Evolutionary conservation across 2,888 invertebrate species (phyloP), one percentile per base, ranked within the genome.

Genomic region (Adineta ricciae): DNA sequence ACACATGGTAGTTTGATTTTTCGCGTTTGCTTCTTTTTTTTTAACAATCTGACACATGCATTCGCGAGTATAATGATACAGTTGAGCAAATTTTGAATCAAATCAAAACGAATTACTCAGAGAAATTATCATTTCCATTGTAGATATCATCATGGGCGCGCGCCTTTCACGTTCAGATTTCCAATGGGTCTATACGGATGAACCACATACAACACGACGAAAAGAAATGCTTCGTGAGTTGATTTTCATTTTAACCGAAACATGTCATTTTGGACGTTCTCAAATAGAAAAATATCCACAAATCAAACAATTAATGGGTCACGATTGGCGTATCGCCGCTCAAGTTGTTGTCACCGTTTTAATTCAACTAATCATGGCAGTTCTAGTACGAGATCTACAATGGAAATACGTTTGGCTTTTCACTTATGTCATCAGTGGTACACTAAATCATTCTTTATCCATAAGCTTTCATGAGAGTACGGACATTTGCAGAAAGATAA

Each of bases 381-480:
- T 93, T 90, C 89, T 96, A 1, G 93, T 99, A 78, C 87, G 88
- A 86, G 94, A 95, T 88, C 92, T 94, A 87, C 94, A 94, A 87
- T 98, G 97, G 95, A 93, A 93, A 0, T 90, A 93, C 85, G 91
- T 95, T 32, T 88, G 96, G 16, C 87, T 96, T 11, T 91, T 94
- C 72, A 95, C 96, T 0, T 99, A 99, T 90, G 95, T 94, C 90
- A 95, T 97, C 89, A 97, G 98, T 0, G 99, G 99, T 11, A 94
- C 96, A 54, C 94, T 97, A 88, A 97, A 97, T 91, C 97, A 97
- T 91, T 94, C 96, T 0, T 92, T 97, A 83, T 95, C 95, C 52
- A 87, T 91, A 16, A 98, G 97, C 0, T 94, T 99, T 84, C 99
- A 99, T 90, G 99, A 99, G 92, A 89, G 78, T 78, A 78, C 14